Conservation (phyloP, 2,888 invertebrate species). For the Tiliacea aurago region DNA sequence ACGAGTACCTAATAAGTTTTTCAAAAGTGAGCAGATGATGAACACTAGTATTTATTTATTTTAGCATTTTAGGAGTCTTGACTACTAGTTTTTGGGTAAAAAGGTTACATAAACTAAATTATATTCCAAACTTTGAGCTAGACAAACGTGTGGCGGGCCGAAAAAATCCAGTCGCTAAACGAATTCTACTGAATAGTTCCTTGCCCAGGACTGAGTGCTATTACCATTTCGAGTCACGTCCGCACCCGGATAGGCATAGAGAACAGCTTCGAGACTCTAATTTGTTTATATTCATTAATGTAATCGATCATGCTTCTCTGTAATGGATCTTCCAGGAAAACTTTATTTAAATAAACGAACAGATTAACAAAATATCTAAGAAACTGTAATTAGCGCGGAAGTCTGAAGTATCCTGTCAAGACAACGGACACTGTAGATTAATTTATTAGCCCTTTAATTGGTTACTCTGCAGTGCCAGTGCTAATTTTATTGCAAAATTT, state of each 20-base stretch:
- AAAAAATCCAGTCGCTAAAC: constrained; percentile 50
- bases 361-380: constrained; percentile 69
- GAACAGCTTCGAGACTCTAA: constrained; percentile 35
- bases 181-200: constrained; percentile 43
- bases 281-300: constrained; percentile 60
- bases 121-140: constrained; percentile 6
- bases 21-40: too few relatives aligned
- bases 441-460: constrained; percentile 75
- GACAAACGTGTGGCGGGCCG: constrained; percentile 1
- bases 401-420: constrained; percentile 69
- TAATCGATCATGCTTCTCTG: constrained; percentile 56
- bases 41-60: not conserved
- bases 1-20: too few relatives aligned
- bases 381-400: constrained; percentile 72
- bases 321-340: constrained; percentile 50
- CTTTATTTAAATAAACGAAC: constrained; percentile 69
- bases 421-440: constrained; percentile 70
- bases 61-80: not conserved
- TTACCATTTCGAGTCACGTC: constrained; percentile 61
- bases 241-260: constrained; percentile 36
- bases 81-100: not conserved
- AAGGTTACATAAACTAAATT: constrained; percentile 11
- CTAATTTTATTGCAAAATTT: constrained; percentile 61
- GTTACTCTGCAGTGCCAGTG: constrained; percentile 61
- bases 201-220: not conserved